Conservation (phyloP, 1,140 invertebrate genomes). For the Globodera ellingtonae region DNA sequence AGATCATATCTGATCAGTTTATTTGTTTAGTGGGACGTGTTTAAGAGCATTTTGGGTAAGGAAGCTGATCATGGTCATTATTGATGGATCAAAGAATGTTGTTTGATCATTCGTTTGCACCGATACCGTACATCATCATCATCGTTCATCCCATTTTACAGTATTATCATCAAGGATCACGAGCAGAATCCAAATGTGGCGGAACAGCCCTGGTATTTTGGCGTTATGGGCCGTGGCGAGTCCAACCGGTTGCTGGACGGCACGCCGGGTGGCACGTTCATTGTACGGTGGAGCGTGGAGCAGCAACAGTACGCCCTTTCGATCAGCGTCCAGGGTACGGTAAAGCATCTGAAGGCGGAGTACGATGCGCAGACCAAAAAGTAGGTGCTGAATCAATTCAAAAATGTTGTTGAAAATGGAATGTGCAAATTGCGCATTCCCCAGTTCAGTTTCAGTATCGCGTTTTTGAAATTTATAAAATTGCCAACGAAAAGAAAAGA, state of each 20-base stretch:
- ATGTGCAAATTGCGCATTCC: no score
- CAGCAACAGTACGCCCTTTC: slow-evolving; percentile 31
- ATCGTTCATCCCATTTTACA: slow-evolving; percentile 6
- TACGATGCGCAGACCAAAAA: slow-evolving; percentile 8
- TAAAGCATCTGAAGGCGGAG: slow-evolving; percentile 45
- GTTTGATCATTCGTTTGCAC: no score
- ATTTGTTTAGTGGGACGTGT: no score
- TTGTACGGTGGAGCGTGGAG: slow-evolving; percentile 66
- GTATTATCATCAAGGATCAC: slow-evolving; percentile 31
- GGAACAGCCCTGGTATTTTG: slow-evolving; percentile 65
- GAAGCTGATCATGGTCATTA: no score
- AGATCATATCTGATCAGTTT: no score
- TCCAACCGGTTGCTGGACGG: slow-evolving; percentile 62
- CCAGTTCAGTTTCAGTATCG: no score
- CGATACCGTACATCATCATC: no score
- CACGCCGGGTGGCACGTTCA: slow-evolving; percentile 65
- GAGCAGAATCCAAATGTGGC: slow-evolving; percentile 18
- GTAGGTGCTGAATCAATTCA: background rate
- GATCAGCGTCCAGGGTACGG: slow-evolving; percentile 17
- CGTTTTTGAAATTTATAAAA: no score
- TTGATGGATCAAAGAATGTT: no score
- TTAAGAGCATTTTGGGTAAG: no score
- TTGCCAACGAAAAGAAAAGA: no score
- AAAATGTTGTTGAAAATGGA: background rate
- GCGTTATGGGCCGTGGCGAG: slow-evolving; percentile 63